phyloP scores from a whole-genome alignment of 1,140 invertebrate species.

The Drosophila sp. region DNA sequence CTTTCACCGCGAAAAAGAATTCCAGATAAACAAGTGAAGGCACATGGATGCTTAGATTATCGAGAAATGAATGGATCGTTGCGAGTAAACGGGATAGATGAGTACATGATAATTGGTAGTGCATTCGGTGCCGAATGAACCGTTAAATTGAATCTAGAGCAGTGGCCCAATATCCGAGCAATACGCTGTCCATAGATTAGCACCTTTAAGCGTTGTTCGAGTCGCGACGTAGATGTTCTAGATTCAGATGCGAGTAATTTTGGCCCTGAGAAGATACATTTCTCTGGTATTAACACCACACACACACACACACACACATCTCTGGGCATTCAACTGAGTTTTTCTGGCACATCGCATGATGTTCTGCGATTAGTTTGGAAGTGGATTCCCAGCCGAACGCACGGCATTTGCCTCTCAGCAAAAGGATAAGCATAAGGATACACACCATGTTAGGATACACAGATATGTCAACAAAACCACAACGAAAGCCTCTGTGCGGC shows the following conservation, averaged over 20 bases:
- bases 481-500: conserved; percentile 32
- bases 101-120: conserved; percentile 63
- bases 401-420: conserved; percentile 38
- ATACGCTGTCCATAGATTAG: conserved; percentile 65
- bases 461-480: conserved; percentile 58
- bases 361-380: conserved; percentile 58
- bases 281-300: conserved; percentile 63
- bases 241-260: conserved; percentile 46
- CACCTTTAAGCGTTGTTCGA: conserved; percentile 62
- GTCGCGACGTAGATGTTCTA: conserved; percentile 61
- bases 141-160: conserved; percentile 78
- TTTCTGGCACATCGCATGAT: conserved; percentile 52
- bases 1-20: conserved; percentile 75
- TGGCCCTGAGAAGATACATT: conserved; percentile 31
- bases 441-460: conserved; percentile 52
- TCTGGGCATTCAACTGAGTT: conserved; percentile 37
- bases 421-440: conserved; percentile 28
- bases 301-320: conserved; percentile 9
- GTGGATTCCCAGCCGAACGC: conserved; percentile 46
- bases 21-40: conserved; percentile 51
- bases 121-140: conserved; percentile 70
- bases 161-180: conserved; percentile 66
- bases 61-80: conserved; percentile 67
- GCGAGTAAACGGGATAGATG: conserved; percentile 20
- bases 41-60: conserved; percentile 44